Conservation (phyloP, 2,888 invertebrate species). For the Apamea anceps region DNA sequence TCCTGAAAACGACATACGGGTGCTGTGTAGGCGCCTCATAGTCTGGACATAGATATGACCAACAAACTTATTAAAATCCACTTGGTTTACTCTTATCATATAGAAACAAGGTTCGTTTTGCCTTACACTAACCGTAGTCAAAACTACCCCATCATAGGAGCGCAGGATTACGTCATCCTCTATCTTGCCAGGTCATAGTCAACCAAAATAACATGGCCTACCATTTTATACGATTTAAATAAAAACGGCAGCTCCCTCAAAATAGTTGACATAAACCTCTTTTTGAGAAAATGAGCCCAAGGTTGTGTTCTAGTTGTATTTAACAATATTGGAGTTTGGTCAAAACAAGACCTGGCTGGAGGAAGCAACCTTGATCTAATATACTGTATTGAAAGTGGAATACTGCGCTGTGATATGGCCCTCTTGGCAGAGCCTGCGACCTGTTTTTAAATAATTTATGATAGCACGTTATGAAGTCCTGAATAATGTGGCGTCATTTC, state of each 20-base stretch:
- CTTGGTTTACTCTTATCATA: conserved; percentile 31
- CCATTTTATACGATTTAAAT: conserved; percentile 40
- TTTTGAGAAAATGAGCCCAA: conserved; percentile 74
- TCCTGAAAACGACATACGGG: conserved; percentile 55
- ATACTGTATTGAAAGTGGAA: conserved; percentile 29
- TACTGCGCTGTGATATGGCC: not conserved
- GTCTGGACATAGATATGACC: conserved; percentile 73
- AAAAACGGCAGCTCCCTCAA: conserved; percentile 55
- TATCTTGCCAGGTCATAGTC: conserved; percentile 74
- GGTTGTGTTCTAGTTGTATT: conserved; percentile 69
- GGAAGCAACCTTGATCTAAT: conserved; percentile 59
- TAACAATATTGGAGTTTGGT: conserved; percentile 66
- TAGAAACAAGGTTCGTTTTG: conserved; percentile 54
- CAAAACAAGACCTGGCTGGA: conserved; percentile 49
- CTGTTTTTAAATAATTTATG: conserved; percentile 9
- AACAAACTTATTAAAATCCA: conserved; percentile 46
- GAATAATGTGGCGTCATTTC: not conserved
- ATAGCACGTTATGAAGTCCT: not conserved
- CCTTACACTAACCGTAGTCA: conserved; percentile 4
- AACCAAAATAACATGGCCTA: conserved; percentile 71
- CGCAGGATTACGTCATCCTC: conserved; percentile 77
- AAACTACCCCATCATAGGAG: conserved; percentile 65
- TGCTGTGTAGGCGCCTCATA: conserved; percentile 68
- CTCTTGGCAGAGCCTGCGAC: conserved; percentile 27
- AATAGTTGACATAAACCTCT: conserved; percentile 67